phyloP scores from a whole-genome alignment of 2,797 vertebrate genomes.

The Acropternis orthonyx region DNA sequence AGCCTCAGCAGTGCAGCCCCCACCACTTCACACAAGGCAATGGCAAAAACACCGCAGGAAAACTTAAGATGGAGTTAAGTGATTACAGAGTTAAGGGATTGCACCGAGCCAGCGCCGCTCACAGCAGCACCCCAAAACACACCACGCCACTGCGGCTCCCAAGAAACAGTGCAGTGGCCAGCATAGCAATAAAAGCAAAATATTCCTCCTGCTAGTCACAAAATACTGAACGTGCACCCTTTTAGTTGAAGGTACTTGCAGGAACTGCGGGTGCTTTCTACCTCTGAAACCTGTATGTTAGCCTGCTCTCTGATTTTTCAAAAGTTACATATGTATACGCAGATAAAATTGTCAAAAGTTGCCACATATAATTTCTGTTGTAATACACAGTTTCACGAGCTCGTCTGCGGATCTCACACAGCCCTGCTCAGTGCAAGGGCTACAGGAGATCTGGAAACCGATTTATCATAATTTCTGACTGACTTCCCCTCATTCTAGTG shows the following conservation, averaged over 20 bases:
- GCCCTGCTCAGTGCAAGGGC: neutral
- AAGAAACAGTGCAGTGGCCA: rapidly evolving
- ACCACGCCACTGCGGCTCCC: rapidly evolving
- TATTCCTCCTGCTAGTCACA: neutral
- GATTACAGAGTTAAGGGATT: neutral
- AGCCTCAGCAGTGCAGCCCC: neutral
- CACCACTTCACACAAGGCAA: neutral
- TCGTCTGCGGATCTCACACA: neutral
- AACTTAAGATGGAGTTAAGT: rapidly evolving
- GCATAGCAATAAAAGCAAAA: neutral
- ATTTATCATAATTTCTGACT: neutral
- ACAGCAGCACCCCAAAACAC: neutral
- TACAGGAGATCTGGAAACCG: neutral
- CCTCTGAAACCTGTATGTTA: neutral
- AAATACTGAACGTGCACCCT: neutral
- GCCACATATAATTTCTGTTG: neutral
- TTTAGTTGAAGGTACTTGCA: neutral
- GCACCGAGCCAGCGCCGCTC: neutral
- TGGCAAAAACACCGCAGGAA: rapidly evolving
- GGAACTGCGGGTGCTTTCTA: neutral
- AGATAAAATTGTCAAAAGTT: neutral
- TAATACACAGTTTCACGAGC: neutral
- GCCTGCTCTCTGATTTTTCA: neutral
- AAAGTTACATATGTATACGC: rapidly evolving
- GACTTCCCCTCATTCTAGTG: rapidly evolving